Conservation (phyloP, 2,888 invertebrate genomes). For the Sthenelais limicola region DNA sequence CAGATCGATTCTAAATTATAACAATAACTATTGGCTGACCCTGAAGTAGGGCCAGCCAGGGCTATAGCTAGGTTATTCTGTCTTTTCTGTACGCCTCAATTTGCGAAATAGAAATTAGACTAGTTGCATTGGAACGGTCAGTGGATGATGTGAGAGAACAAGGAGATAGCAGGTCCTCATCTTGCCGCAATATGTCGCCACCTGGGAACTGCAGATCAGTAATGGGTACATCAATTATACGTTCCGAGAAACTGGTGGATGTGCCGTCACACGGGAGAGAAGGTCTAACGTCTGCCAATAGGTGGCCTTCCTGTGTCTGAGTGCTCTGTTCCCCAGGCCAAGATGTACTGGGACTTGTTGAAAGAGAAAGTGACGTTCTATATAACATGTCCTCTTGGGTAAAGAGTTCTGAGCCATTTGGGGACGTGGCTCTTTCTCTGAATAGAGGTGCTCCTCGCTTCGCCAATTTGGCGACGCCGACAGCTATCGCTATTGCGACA, state of each 20-base stretch:
- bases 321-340: constrained; percentile 18
- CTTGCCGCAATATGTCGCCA: neutral
- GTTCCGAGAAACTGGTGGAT: neutral
- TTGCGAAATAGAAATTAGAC: constrained; percentile 5
- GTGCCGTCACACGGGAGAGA: neutral
- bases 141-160: constrained; percentile 11
- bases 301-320: constrained; percentile 4
- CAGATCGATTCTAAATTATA: no score
- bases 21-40: no score
- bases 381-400: constrained; percentile 20
- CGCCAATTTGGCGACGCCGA: constrained; percentile 24
- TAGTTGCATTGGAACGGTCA: neutral
- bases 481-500: constrained; percentile 12
- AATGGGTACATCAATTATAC: neutral
- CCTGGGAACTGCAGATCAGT: constrained; percentile 11
- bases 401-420: constrained; percentile 21
- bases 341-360: constrained; percentile 8
- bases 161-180: constrained; percentile 18
- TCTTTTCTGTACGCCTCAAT: constrained; percentile 3
- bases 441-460: constrained; percentile 27
- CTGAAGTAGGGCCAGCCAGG: no score
- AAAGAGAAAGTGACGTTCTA: constrained; percentile 8
- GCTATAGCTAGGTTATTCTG: constrained; percentile 24
- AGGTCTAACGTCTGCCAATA: neutral
- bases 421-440: constrained; percentile 9